Base-by-base conservation (phyloP, 2,797 vertebrate species). In the Orestias chungarensis region DNA sequence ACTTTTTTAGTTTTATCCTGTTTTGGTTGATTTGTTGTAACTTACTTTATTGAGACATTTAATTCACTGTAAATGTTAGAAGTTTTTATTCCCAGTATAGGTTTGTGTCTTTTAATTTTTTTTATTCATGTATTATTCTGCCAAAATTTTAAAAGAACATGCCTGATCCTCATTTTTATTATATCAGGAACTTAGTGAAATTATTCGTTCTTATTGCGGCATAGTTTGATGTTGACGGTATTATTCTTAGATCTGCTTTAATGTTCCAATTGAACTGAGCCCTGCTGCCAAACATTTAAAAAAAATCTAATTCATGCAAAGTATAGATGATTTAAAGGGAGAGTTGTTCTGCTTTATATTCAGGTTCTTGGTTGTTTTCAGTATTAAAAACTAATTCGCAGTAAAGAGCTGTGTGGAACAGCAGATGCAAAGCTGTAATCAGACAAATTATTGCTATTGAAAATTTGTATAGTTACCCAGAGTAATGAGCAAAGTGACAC, bases 401-500 rank as follows among this genome's bases (percentile, higher is more conserved):
- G 49, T 68, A 11, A 31, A 35, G 27, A 47, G 23, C 57, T 7
- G 42, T 23, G 10, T 43, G 25, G 20, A n/a, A 46, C 64, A 9
- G 50, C n/a, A 31, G 40, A 66, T 57, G 64, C 6, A 61, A 73
- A 75, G 55, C 76, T 74, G 33, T 2, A 65, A 75, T 57, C 62
- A 64, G 54, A 70, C 46, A 66, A 72, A 77, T 81, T 78, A 74
- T 64, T 54, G 62, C 73, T 74, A 71, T 77, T 71, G 73, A 38
- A 20, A 75, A 83, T 78, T 57, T 78, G 77, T 78, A 44, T 67
- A 80, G 42, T 40, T 73, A 71, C 68, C 81, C 64, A 71, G 55
- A 74, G 25, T 74, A 78, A 76, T 65, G 75, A 84, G 82, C n/a
- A 78, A 76, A 66, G 31, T 82, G 87, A 88, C 71, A 59, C 62